Conservation (phyloP, 2,113 vertebrate species). For the Brachirus orientalis region DNA sequence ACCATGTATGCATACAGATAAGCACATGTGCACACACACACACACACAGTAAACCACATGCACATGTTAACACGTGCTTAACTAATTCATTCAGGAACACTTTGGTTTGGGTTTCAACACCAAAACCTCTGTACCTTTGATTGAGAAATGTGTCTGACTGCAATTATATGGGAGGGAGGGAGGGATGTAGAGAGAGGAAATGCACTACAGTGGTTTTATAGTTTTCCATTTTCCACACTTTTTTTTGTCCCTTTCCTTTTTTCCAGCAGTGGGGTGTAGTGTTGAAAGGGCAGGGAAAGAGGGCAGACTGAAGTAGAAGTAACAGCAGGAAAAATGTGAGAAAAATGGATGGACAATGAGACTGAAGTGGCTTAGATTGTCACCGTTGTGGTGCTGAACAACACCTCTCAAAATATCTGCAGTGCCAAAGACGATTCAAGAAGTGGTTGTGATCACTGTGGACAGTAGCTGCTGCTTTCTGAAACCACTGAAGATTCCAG, state of each 20-base stretch:
- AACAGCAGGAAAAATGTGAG: conserved; percentile 55
- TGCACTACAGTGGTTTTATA: conserved; percentile 70
- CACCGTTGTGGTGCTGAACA: conserved; percentile 41
- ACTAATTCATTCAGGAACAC: conserved; percentile 87
- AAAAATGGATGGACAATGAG: conserved; percentile 58
- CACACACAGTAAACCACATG: conserved; percentile 77
- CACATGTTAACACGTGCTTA: conserved; percentile 83
- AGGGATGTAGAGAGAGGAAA: conserved; percentile 51
- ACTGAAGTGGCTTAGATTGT: conserved; percentile 63
- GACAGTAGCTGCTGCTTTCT: conserved; percentile 18
- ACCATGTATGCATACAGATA: conserved; percentile 69
- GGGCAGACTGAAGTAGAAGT: conserved; percentile 38
- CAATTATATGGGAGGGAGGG: conserved; percentile 74
- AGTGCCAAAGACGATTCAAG: conserved; percentile 7
- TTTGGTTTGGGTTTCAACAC: conserved; percentile 82
- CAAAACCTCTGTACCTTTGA: conserved; percentile 79
- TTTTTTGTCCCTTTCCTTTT: conserved; percentile 40
- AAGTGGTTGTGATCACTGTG: conserved; percentile 18
- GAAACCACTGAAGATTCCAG: no score
- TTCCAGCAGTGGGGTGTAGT: conserved; percentile 58
- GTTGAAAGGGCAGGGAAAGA: conserved; percentile 66
- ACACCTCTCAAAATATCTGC: conserved; percentile 47
- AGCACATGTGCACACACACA: conserved; percentile 50
- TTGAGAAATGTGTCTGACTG: conserved; percentile 84
- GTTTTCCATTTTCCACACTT: conserved; percentile 73